phyloP scores from a whole-genome alignment of 2,797 vertebrate species.

The Australoheros facetus region DNA sequence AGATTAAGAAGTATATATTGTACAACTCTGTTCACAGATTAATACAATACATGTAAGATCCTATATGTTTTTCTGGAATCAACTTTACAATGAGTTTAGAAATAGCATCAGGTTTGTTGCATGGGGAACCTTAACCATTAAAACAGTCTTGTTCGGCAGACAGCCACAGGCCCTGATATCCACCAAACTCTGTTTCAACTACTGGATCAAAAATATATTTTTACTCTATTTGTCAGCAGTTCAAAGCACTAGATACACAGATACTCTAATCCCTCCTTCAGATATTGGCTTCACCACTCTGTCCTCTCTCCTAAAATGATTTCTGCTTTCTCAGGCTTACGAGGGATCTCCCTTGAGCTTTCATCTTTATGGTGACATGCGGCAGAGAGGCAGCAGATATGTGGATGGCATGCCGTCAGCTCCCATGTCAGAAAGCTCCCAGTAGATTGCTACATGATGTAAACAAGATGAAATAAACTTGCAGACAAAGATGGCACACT shows the following conservation, averaged over 20 bases:
- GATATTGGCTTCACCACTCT: constrained; percentile 55
- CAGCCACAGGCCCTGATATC: constrained; percentile 30
- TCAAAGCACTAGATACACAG: constrained; percentile 45
- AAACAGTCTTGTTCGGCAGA: constrained; percentile 6
- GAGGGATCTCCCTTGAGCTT: constrained; percentile 53
- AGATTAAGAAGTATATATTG: background rate
- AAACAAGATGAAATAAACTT: constrained; percentile 54
- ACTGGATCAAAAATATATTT: constrained; percentile 39
- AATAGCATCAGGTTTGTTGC: no score
- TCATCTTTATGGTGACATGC: constrained; percentile 55
- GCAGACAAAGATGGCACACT: constrained; percentile 25
- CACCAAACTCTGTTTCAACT: constrained; percentile 39
- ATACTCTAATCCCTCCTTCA: constrained; percentile 57
- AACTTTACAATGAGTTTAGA: background rate
- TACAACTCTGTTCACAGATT: background rate
- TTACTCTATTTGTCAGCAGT: constrained; percentile 43
- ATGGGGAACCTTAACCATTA: background rate
- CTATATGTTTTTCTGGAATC: background rate
- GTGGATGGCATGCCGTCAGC: constrained; percentile 50
- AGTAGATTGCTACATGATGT: constrained; percentile 48
- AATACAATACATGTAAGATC: background rate
- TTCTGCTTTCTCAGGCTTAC: constrained; percentile 33
- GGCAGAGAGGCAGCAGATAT: constrained; percentile 51
- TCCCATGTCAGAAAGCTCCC: constrained; percentile 37
- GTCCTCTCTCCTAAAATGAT: constrained; percentile 44